Evolutionary conservation across 2,113 vertebrate genomes (phyloP).

Genomic region (Cygnus atratus): DNA sequence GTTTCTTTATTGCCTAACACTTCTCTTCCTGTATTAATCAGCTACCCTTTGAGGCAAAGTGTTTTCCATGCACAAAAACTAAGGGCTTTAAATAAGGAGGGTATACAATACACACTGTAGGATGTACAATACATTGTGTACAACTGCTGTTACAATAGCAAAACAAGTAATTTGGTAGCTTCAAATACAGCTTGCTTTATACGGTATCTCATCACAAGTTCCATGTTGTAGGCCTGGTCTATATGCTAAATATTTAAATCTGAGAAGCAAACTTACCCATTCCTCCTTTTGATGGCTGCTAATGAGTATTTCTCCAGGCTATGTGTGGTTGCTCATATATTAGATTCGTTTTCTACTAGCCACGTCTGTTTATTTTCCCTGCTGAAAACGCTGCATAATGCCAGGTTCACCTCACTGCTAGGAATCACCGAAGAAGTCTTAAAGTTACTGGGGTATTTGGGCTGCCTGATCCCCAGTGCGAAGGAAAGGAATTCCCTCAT

Average conservation of each 20-base stretch:
- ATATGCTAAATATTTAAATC: background rate
- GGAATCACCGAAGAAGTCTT: background rate
- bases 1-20: background rate
- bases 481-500: background rate
- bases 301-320: background rate
- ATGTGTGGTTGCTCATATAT: rapidly evolving
- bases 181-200: background rate
- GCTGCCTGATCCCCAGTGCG: background rate
- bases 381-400: background rate
- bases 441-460: background rate
- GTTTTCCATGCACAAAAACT: background rate
- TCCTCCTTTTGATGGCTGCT: background rate
- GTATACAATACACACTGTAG: background rate
- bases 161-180: background rate
- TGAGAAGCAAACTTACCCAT: background rate
- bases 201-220: background rate
- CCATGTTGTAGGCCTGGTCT: background rate
- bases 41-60: background rate
- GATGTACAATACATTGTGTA: background rate
- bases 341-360: background rate
- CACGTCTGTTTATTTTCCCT: background rate
- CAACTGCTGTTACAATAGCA: background rate
- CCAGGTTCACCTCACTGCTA: background rate
- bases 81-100: background rate
- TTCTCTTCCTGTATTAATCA: background rate